Base-by-base conservation (phyloP, 2,888 invertebrate species). In the Cantharis rufa region DNA sequence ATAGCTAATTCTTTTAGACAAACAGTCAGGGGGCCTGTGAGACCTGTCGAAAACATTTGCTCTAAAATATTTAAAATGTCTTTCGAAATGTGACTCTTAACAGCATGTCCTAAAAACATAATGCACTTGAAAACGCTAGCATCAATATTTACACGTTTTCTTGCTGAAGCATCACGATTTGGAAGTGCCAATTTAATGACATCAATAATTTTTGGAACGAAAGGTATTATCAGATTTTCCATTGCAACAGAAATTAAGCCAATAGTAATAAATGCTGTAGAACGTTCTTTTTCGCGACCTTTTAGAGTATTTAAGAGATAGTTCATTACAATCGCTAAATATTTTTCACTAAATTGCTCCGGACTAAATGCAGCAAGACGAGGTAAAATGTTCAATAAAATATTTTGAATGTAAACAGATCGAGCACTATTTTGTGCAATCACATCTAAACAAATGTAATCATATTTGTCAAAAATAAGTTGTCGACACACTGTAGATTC, bases 121-220 rank as follows among this genome's bases (percentile, higher is more conserved):
- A 99, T 94, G 86, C 98, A 99, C 27, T 95, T 94, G 87, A 98
- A 98, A 70, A 98, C 95, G 0, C 96, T 93, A 0, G 97, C 95
- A 85, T 99, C 98, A 70, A 95, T 91, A 24, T 91, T 89, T 3
- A 91, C 88, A 80, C 93, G 91, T 84, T 95, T 95, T 85, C 95
- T 96, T 76, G 92, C 93, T 18, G 94, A 91, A 0, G 92, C 91
- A 82, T 96, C 96, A 84, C 94, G 91, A 0, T 94, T 90, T 0
- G 98, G 97, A 16, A 89, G 78, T 9, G 82, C 79, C 62, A 79
- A 70, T 66, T 81, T 83, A 63, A 83, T 81, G 15, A 82, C 91
- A 83, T 95, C 95, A 94, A 98, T 96, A 76, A 98, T 96, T 84
- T 92, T 92, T 0, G 94, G 93, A 18, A 98, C 90, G 86, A 95